A percentile compares a stretch with the other conserved stretches of the same genome.
Conservation (phyloP, 2,113 vertebrate genomes). For the Rhabdornis inornatus region DNA sequence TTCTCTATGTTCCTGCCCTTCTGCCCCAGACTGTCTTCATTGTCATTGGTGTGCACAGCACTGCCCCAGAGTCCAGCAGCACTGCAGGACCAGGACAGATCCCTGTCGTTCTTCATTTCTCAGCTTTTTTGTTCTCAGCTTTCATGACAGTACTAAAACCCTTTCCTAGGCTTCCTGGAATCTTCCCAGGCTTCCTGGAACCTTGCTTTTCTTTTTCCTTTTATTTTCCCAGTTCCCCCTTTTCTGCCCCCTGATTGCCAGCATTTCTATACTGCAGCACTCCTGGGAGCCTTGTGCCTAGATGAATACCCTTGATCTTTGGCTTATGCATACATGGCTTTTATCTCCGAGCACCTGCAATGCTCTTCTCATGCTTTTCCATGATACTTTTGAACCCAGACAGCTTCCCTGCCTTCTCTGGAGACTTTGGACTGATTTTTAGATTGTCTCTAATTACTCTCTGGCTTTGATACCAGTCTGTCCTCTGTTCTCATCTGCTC, state of each 20-base stretch:
- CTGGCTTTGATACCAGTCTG: neutral
- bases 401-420: neutral
- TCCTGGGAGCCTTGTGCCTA: neutral
- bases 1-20: neutral
- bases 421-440: neutral
- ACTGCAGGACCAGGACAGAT: neutral
- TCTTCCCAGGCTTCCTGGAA: neutral
- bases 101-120: neutral
- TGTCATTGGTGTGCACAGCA: neutral
- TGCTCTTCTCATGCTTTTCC: neutral
- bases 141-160: neutral
- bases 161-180: neutral
- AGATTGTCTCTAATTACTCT: neutral
- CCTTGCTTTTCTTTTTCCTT: neutral
- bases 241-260: neutral
- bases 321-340: neutral
- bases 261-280: neutral
- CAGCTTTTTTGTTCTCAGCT: neutral
- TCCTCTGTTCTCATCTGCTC: neutral
- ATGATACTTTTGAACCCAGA: neutral
- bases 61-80: neutral
- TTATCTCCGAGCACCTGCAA: accelerated
- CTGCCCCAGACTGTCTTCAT: neutral
- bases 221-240: neutral
- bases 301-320: neutral